phyloP scores from a whole-genome alignment of 1,140 invertebrate species.

The Caligus rogercresseyi region DNA sequence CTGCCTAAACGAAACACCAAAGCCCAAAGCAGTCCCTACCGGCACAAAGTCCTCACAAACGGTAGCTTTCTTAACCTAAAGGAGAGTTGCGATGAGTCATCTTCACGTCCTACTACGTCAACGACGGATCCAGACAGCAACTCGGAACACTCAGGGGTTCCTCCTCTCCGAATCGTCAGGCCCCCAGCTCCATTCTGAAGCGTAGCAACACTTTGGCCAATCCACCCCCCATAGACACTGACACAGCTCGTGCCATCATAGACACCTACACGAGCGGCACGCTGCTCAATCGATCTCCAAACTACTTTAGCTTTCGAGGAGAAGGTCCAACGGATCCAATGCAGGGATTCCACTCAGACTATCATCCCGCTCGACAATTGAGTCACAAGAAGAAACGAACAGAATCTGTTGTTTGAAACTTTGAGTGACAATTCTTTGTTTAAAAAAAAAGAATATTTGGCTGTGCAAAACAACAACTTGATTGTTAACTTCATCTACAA shows the following conservation, averaged over 20 bases:
- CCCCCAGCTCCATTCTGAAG: background rate
- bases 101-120: conserved; percentile 7
- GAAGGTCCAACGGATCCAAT: background rate
- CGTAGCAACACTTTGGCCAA: background rate
- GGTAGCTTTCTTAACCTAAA: conserved; percentile 16
- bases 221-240: conserved; percentile 3
- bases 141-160: background rate
- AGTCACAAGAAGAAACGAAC: background rate
- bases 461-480: background rate
- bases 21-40: conserved; percentile 15
- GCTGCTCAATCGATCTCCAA: conserved; percentile 1
- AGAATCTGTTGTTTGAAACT: background rate
- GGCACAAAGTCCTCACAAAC: conserved; percentile 19
- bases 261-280: conserved; percentile 8
- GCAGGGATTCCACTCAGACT: background rate
- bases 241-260: conserved; percentile 12
- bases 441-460: background rate
- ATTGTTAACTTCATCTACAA: no score
- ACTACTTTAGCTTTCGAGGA: background rate
- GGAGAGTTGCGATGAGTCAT: background rate
- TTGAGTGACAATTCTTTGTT: background rate
- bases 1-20: background rate
- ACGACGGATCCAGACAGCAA: conserved; percentile 2
- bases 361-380: background rate
- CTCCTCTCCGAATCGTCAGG: background rate